phyloP scores from a whole-genome alignment of 2,113 vertebrate species.

The Urocolius indicus region DNA sequence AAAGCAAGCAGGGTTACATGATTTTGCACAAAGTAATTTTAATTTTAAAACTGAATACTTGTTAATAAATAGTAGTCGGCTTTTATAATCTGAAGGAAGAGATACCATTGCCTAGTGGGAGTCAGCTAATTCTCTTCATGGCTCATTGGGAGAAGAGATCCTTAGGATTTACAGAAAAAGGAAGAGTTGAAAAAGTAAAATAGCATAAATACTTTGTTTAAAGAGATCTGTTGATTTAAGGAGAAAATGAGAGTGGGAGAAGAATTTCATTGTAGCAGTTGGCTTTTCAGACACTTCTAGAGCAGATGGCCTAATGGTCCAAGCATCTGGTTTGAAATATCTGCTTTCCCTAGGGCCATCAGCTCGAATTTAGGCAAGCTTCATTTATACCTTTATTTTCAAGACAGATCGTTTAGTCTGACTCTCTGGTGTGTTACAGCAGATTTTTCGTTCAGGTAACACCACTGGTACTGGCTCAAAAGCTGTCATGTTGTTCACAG shows the following conservation, averaged over 20 bases:
- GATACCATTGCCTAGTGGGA: neutral
- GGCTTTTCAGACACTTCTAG: neutral
- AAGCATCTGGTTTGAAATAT: slow-evolving; percentile 66
- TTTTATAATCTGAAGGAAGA: neutral
- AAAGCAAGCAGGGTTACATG: neutral
- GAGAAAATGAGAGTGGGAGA: neutral
- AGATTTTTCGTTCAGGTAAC: neutral
- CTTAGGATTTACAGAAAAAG: neutral
- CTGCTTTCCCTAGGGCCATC: slow-evolving; percentile 42
- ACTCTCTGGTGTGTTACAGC: neutral
- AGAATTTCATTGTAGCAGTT: slow-evolving; percentile 10
- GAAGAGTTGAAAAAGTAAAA: neutral
- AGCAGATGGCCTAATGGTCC: slow-evolving; percentile 60
- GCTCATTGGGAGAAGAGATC: neutral
- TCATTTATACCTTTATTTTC: slow-evolving; percentile 37
- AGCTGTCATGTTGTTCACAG: neutral
- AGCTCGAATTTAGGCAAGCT: slow-evolving; percentile 43
- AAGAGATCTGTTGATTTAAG: neutral
- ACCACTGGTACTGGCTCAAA: neutral
- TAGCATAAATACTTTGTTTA: neutral
- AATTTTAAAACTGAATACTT: neutral
- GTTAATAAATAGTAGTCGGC: neutral
- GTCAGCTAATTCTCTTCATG: neutral
- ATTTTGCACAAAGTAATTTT: neutral
- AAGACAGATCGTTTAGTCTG: neutral